Conservation (phyloP, 2,113 vertebrate species). For the Dipodomys spectabilis region DNA sequence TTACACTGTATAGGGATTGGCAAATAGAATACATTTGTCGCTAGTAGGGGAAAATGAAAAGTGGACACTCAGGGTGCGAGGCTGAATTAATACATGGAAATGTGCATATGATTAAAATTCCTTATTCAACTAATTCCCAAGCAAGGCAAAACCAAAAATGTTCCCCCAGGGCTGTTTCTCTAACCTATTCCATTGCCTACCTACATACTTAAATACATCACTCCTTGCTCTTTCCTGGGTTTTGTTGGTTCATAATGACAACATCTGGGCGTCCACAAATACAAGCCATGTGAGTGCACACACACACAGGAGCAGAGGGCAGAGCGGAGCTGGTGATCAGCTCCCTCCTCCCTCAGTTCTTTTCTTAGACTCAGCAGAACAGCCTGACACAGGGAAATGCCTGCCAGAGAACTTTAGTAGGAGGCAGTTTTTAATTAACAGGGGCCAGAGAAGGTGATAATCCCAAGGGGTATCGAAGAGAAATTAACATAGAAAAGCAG, state of each 20-base stretch:
- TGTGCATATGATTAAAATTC: neutral
- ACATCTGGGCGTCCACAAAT: neutral
- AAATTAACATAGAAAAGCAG: constrained; percentile 90
- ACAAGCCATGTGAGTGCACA: neutral
- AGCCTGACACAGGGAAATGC: constrained; percentile 82
- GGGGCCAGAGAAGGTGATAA: constrained; percentile 88
- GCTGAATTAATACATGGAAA: constrained; percentile 10
- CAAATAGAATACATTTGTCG: neutral
- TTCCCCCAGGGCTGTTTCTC: neutral
- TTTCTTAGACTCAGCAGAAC: constrained; percentile 80
- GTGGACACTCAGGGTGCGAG: neutral
- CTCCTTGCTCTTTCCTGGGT: neutral
- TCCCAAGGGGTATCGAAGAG: constrained; percentile 79
- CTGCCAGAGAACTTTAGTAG: constrained; percentile 84
- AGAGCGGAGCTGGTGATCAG: neutral
- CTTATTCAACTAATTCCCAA: constrained; percentile 46
- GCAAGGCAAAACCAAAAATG: neutral
- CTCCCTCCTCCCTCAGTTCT: constrained; percentile 63
- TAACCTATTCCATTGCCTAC: neutral
- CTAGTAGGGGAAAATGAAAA: neutral
- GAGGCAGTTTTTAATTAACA: constrained; percentile 91
- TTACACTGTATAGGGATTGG: neutral
- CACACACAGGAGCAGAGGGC: neutral
- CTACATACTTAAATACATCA: neutral
- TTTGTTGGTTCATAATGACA: neutral